These are phyloP conservation scores for Argynnis bischoffii DNA, from an alignment of 2,888 invertebrate genomes.

Conservation along the genomic window DNA sequence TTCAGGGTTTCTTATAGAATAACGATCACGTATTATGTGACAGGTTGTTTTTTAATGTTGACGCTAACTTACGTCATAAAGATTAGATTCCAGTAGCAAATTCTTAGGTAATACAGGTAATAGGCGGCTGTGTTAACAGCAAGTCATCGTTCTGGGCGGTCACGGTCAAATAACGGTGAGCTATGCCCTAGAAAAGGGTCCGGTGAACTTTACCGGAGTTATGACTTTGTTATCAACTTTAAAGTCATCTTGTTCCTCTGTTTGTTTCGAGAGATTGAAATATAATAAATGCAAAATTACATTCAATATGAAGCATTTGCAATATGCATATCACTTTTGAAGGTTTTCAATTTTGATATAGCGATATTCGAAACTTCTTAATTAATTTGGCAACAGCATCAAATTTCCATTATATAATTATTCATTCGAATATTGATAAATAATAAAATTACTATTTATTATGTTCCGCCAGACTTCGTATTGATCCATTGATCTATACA, in stretches of 20 bases:
- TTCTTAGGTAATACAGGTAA: constrained; percentile 31
- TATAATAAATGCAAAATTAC: not conserved
- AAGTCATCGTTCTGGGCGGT: constrained; percentile 65
- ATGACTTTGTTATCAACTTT: constrained; percentile 27
- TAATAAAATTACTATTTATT: no score
- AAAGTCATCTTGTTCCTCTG: constrained; percentile 1
- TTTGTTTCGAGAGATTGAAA: not conserved
- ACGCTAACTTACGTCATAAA: constrained; percentile 35
- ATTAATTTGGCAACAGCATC: no score
- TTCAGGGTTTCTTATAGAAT: constrained; percentile 39
- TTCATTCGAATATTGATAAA: no score
- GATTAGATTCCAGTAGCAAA: constrained; percentile 31
- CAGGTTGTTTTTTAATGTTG: constrained; percentile 18
- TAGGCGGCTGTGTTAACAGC: constrained; percentile 43
- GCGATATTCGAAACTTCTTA: no score
- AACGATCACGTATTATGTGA: constrained; percentile 40
- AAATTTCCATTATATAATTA: no score
- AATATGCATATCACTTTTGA: no score
- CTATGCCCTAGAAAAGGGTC: constrained; percentile 70
- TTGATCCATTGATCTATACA: no score
- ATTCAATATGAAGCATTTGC: no score
- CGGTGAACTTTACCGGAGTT: constrained; percentile 44
- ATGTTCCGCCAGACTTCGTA: no score
- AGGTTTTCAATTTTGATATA: no score
- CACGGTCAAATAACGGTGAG: constrained; percentile 73